A percentile compares a stretch with the other conserved stretches of the same genome.
phyloP scores from a whole-genome alignment of 2,888 invertebrate species.

The Platycnemis pennipes region DNA sequence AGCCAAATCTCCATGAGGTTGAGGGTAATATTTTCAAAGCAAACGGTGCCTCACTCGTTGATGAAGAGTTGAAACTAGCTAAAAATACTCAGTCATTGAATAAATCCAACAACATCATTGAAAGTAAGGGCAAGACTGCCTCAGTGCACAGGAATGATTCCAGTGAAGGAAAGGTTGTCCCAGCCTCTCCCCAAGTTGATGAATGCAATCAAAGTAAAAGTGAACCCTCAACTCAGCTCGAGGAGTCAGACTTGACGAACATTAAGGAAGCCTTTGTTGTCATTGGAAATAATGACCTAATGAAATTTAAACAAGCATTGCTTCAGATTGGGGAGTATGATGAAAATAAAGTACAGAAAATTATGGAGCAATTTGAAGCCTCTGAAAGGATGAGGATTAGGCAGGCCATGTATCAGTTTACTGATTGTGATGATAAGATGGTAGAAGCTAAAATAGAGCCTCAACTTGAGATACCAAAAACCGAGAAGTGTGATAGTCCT shows the following conservation, averaged over 20 bases:
- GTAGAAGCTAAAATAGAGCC: slow-evolving; percentile 21
- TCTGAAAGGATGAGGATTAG: not conserved
- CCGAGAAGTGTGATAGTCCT: slow-evolving; percentile 36
- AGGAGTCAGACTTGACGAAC: not conserved
- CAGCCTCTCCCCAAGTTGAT: not conserved
- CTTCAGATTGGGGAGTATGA: slow-evolving; percentile 47
- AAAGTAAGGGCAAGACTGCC: not conserved
- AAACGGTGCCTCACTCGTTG: not conserved
- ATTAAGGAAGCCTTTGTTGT: not conserved
- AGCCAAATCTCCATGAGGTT: not conserved
- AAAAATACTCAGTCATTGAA: not conserved
- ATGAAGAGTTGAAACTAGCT: not conserved
- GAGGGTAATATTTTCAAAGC: not conserved
- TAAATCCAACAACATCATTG: not conserved
- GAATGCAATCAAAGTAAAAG: not conserved
- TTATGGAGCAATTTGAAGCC: not conserved
- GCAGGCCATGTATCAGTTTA: slow-evolving; percentile 19
- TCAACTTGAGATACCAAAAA: not conserved
- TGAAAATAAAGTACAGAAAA: not conserved
- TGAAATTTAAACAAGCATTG: not conserved
- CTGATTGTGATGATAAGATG: not conserved
- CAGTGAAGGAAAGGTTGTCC: not conserved
- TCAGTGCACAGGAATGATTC: not conserved
- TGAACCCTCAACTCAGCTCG: not conserved
- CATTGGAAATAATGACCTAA: not conserved